Evolutionary conservation across 2,113 vertebrate genomes (phyloP).

Genomic region (Chauna torquata): DNA sequence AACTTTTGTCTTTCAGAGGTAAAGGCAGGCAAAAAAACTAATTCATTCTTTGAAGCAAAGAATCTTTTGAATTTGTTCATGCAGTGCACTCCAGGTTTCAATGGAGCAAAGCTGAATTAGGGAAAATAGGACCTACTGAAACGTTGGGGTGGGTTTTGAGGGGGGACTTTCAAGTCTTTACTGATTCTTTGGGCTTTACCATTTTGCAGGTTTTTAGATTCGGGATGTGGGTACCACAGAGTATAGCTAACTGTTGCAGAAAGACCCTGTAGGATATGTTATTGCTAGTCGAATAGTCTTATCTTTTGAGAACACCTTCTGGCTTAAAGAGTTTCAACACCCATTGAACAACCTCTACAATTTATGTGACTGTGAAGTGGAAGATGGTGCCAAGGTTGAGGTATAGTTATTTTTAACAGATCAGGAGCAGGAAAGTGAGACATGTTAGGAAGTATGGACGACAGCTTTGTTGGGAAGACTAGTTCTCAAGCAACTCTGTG

Average conservation of each 20-base stretch:
- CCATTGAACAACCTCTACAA: neutral
- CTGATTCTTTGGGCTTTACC: neutral
- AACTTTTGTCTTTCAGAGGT: neutral
- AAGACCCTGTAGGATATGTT: neutral
- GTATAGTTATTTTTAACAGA: neutral
- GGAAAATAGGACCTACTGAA: neutral
- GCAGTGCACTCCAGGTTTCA: neutral
- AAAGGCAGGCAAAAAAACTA: constrained; percentile 26
- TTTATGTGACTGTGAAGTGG: neutral
- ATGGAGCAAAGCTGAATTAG: neutral
- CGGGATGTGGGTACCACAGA: neutral
- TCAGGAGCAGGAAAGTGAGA: neutral
- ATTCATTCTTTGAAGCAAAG: neutral
- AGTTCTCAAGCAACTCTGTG: neutral
- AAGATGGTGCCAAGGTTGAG: neutral
- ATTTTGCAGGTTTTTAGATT: neutral
- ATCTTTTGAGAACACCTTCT: neutral
- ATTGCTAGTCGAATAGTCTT: neutral
- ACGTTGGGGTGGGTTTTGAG: neutral
- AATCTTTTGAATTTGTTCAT: neutral
- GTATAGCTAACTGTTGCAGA: neutral
- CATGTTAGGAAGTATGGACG: neutral
- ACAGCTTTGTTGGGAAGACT: neutral
- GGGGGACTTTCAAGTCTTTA: neutral
- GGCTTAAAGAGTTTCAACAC: neutral